Evolutionary conservation across 92 coral and sea anemone genomes (phyloP), one percentile per base, ranked within the genome.

Genomic region (Umimayanthus kanabou): DNA sequence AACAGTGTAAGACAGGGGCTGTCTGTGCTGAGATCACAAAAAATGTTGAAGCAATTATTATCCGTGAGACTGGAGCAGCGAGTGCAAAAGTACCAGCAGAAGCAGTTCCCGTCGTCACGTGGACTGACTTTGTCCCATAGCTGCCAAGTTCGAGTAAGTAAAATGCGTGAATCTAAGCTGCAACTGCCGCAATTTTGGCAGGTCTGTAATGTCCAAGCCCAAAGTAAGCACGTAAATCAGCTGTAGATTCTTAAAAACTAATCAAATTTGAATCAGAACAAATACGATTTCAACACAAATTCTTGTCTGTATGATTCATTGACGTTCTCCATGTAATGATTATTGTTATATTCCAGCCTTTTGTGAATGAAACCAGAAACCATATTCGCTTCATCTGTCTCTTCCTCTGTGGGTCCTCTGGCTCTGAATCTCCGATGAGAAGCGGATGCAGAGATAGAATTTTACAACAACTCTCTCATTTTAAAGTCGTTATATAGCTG

Each of bases 11-110:
- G 7, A 20, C 25, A 61, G 23, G 18, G 67, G 7, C 26, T 61
- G 4, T 61, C 26, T 61, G 58, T 1, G 20, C 22, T 61, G 9
- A 61, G 69, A 61, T 5, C 8, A 23, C 69, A 61, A 72, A 72
- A 72, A 28, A 72, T 72, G 76, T 72, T 72, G 76, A 72, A 72
- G 76, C 76, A 72, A 29, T 23, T 72, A 29, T 29, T 72, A 33
- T 10, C 76, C 6, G 18, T 33, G 39, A 72, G n/a, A 33, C 7
- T 26, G 18, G 76, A 72, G 40, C 18, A 72, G 14, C 76, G 76
- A 29, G 39, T 72, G 1, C 76, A 72, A 33, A 72, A 72, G 30
- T 33, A 23, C n/a, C 76, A 72, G 39, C 76, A 72, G 76, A 72
- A 72, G 40, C 76, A 29, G 6, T 11, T 11, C 42, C 26, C n/a